Evolutionary conservation across 2,888 invertebrate species (phyloP).

Genomic region (Leptinotarsa tumamoca): DNA sequence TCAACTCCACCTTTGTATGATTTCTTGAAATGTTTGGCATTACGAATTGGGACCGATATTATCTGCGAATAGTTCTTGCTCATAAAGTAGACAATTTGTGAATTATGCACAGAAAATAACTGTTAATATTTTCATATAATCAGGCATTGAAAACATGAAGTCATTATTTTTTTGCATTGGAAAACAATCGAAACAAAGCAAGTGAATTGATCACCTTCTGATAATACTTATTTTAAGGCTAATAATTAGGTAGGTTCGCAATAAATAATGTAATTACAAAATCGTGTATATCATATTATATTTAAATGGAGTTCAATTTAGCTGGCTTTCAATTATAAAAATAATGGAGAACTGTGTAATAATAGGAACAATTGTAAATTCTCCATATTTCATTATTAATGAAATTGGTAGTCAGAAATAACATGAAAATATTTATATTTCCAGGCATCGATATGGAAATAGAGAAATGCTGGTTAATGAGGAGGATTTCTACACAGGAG

Average conservation of each 20-base stretch:
- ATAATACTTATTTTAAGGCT: not conserved
- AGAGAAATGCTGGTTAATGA: constrained; percentile 64
- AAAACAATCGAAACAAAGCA: not conserved
- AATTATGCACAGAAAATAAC: too few species aligned
- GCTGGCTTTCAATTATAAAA: too few species aligned
- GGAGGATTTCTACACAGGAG: constrained; percentile 66
- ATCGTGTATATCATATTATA: not conserved
- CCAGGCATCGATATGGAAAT: constrained; percentile 64
- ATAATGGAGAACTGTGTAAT: too few species aligned
- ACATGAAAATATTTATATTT: constrained; percentile 47
- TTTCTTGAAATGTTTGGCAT: too few species aligned
- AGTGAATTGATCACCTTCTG: not conserved
- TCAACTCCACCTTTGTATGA: too few species aligned
- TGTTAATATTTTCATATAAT: too few species aligned
- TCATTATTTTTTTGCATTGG: not conserved
- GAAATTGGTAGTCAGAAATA: not conserved
- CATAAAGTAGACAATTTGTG: too few species aligned
- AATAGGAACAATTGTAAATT: too few species aligned
- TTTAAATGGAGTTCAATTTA: too few species aligned
- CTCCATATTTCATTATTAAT: not conserved
- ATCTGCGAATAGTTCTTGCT: too few species aligned
- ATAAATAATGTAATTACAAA: not conserved
- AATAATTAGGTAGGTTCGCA: not conserved
- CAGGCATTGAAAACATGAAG: too few species aligned
- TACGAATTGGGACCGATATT: too few species aligned